These are phyloP conservation scores for Ciconia stormi DNA, from an alignment of 2,113 vertebrate genomes.

Conservation along the genomic window DNA sequence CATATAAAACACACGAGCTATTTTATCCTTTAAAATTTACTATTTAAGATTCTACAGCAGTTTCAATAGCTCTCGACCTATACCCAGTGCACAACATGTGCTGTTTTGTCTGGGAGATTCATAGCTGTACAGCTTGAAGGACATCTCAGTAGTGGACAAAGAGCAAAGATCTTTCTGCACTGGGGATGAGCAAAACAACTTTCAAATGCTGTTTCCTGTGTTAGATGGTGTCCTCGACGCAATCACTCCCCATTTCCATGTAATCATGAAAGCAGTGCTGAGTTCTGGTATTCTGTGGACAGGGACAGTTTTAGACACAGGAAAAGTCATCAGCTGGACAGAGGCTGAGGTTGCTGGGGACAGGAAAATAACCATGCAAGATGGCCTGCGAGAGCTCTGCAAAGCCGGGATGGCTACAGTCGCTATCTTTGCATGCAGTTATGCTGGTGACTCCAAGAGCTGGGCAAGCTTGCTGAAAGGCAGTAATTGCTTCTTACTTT, in stretches of 20 bases:
- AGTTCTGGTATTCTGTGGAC: not conserved
- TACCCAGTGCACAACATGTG: not conserved
- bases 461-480: not conserved
- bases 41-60: not conserved
- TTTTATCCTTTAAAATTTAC: not conserved
- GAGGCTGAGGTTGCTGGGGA: not conserved
- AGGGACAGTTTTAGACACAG: accelerated
- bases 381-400: not conserved
- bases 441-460: not conserved
- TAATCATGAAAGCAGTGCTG: not conserved
- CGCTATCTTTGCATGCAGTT: not conserved
- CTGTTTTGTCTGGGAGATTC: not conserved
- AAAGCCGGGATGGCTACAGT: not conserved
- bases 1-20: not conserved
- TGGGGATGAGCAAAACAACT: not conserved
- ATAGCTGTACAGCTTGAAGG: not conserved
- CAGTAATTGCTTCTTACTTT: not conserved
- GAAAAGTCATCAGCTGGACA: not conserved
- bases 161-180: not conserved
- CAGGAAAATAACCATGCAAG: not conserved
- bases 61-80: not conserved
- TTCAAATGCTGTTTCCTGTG: not conserved
- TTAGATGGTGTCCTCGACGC: not conserved
- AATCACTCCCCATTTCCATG: not conserved
- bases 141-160: not conserved